These are phyloP conservation scores for Yponomeuta evonymella DNA, from an alignment of 2,888 invertebrate species.

Conservation along the genomic window DNA sequence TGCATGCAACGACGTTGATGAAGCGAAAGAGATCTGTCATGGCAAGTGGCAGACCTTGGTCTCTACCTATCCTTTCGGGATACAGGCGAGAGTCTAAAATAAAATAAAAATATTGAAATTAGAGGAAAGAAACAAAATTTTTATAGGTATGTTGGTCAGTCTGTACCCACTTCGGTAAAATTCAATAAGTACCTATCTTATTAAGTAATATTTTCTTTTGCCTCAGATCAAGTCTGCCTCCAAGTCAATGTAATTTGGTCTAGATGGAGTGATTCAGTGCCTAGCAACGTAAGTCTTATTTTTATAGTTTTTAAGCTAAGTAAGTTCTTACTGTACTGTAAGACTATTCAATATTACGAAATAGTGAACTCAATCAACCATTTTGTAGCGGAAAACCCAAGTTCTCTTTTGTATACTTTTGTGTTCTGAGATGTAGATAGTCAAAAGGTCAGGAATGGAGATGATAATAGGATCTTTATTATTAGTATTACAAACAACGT, in stretches of 20 bases:
- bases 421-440: not conserved
- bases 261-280: not conserved
- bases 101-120: too few relatives aligned
- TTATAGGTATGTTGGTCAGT: too few relatives aligned
- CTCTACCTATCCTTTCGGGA: too few relatives aligned
- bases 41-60: too few relatives aligned
- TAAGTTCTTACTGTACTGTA: not conserved
- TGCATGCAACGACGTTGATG: too few relatives aligned
- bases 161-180: too few relatives aligned
- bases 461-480: not conserved
- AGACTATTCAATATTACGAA: not conserved
- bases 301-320: constrained; percentile 10
- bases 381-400: too few relatives aligned
- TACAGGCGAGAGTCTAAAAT: too few relatives aligned
- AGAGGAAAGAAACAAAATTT: too few relatives aligned
- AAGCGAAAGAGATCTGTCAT: too few relatives aligned
- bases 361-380: not conserved
- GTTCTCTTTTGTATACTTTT: too few relatives aligned
- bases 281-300: not conserved
- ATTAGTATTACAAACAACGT: not conserved
- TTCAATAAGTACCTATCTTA: not conserved
- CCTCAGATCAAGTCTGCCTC: not conserved
- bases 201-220: constrained; percentile 1
- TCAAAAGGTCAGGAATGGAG: not conserved
- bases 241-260: not conserved